Conservation (phyloP, 2,797 vertebrate genomes). For the Sciurus carolinensis region DNA sequence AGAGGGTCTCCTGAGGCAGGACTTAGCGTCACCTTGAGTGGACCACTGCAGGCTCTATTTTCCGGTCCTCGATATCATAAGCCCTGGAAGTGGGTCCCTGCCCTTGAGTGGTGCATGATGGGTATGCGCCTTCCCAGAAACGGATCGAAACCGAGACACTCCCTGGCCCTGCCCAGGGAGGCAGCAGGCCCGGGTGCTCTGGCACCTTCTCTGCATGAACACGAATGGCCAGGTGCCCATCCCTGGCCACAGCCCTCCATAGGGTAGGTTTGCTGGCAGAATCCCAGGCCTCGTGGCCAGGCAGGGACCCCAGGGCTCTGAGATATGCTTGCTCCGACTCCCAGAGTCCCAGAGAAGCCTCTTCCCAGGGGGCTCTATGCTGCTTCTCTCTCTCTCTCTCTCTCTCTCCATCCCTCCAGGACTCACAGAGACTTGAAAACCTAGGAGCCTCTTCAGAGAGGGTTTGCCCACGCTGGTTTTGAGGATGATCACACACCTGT, state of each 20-base stretch:
- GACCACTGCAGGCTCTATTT: background rate
- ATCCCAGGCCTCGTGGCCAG: background rate
- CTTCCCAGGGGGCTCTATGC: background rate
- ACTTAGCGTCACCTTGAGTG: background rate
- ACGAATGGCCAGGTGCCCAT: too few relatives aligned
- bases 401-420: background rate
- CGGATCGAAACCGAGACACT: background rate
- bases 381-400: background rate
- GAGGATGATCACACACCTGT: background rate
- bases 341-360: background rate
- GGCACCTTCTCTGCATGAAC: background rate
- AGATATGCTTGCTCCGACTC: background rate
- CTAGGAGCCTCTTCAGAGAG: background rate
- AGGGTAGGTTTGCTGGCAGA: accelerated
- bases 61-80: background rate
- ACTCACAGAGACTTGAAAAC: background rate
- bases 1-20: background rate
- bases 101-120: background rate
- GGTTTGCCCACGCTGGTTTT: conserved; percentile 10
- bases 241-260: background rate
- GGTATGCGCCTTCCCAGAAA: background rate
- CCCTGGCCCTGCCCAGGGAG: background rate
- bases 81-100: background rate
- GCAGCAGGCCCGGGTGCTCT: background rate
- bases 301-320: background rate